Conservation (phyloP, 2,113 vertebrate genomes). For the Uropsilus gracilis region DNA sequence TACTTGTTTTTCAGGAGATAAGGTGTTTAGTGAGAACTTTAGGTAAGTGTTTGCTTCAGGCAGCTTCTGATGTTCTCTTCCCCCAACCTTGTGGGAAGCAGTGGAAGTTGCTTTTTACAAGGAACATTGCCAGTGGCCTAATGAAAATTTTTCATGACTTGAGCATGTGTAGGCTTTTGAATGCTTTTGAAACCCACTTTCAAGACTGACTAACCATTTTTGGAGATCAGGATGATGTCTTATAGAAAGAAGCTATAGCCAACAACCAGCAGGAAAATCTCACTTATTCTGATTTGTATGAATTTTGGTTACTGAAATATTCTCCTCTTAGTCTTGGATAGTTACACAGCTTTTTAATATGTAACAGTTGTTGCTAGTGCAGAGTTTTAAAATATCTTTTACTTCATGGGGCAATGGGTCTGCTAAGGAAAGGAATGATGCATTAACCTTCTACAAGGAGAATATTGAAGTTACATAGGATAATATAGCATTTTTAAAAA, state of each 20-base stretch:
- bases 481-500: neutral
- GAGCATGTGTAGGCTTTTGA: conserved; percentile 10
- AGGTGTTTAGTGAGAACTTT: neutral
- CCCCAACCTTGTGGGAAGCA: neutral
- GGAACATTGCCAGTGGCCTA: neutral
- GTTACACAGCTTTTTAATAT: neutral
- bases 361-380: neutral
- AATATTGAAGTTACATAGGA: neutral
- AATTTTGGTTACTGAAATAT: conserved; percentile 23
- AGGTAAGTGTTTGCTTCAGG: neutral
- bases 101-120: neutral
- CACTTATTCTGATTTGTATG: neutral
- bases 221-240: neutral
- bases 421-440: neutral
- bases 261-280: neutral
- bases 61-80: neutral
- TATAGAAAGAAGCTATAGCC: neutral
- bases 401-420: neutral
- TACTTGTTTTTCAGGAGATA: conserved; percentile 14
- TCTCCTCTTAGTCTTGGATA: neutral
- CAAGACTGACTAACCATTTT: conserved; percentile 25
- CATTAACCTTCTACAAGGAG: neutral
- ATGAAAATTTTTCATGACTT: conserved; percentile 59
- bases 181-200: conserved; percentile 55
- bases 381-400: neutral